Evolutionary conservation across 2,113 vertebrate genomes (phyloP).

Genomic region (Ammodramus savannarum): DNA sequence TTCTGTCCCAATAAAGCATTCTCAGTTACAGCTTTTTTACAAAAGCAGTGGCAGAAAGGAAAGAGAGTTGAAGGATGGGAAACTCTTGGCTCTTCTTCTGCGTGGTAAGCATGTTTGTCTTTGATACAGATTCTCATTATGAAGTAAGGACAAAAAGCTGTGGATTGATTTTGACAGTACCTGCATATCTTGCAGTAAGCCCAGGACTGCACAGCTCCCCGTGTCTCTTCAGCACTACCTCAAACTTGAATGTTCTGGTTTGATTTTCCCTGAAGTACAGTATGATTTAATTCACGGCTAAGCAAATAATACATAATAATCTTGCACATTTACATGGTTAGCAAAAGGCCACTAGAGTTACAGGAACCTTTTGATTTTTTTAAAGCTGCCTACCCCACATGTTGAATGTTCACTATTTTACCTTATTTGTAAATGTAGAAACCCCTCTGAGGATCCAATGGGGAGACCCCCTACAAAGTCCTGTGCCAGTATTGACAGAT

Average conservation of each 20-base stretch:
- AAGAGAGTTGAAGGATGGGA: neutral
- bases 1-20: neutral
- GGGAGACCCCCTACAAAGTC: neutral
- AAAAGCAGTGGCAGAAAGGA: neutral
- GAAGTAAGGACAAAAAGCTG: neutral
- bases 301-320: neutral
- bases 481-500: neutral
- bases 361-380: neutral
- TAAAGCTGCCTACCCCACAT: neutral
- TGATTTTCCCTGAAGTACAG: neutral
- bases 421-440: neutral
- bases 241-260: neutral
- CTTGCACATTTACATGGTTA: neutral
- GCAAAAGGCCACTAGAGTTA: neutral
- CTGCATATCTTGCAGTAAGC: neutral
- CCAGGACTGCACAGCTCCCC: accelerated
- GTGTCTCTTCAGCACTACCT: neutral
- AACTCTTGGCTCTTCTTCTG: neutral
- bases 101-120: neutral
- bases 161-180: neutral
- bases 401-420: neutral
- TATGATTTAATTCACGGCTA: neutral
- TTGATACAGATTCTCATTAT: neutral
- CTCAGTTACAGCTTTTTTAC: neutral
- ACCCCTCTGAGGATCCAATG: neutral